Percentiles rank a stretch among this genome's conserved stretches.
Evolutionary conservation across 2,113 vertebrate species (phyloP).

Genomic region (Calypte anna): DNA sequence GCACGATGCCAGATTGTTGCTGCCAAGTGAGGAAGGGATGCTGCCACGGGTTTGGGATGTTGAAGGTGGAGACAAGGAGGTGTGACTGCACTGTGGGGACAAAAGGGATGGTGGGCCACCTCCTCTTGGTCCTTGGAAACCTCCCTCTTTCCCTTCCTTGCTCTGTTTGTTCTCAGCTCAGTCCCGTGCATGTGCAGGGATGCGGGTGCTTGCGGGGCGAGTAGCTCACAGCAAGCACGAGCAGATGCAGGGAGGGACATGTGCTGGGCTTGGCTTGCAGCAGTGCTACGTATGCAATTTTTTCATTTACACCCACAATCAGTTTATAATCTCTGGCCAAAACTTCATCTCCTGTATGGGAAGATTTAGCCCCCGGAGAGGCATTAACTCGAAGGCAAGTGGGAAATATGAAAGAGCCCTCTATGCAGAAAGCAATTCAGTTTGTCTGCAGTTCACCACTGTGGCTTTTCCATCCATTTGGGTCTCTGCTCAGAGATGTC

Average conservation of each 20-base stretch:
- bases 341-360: neutral
- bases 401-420: constrained; percentile 14
- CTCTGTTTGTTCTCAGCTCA: neutral
- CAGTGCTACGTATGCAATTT: neutral
- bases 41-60: neutral
- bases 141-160: neutral
- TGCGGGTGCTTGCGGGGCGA: fast-evolving
- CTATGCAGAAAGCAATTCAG: neutral
- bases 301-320: constrained; percentile 1
- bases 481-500: fast-evolving
- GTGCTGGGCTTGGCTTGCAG: neutral
- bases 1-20: neutral
- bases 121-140: neutral
- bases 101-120: neutral
- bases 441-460: neutral
- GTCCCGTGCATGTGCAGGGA: fast-evolving
- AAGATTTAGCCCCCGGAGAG: neutral
- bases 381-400: neutral
- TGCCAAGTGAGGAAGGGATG: neutral
- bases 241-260: neutral
- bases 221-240: neutral
- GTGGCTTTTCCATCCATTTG: neutral
- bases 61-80: neutral
- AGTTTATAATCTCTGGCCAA: constrained; percentile 24
- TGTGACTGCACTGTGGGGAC: neutral